Conservation (phyloP, 2,797 vertebrate genomes). For the Alauda arvensis region DNA sequence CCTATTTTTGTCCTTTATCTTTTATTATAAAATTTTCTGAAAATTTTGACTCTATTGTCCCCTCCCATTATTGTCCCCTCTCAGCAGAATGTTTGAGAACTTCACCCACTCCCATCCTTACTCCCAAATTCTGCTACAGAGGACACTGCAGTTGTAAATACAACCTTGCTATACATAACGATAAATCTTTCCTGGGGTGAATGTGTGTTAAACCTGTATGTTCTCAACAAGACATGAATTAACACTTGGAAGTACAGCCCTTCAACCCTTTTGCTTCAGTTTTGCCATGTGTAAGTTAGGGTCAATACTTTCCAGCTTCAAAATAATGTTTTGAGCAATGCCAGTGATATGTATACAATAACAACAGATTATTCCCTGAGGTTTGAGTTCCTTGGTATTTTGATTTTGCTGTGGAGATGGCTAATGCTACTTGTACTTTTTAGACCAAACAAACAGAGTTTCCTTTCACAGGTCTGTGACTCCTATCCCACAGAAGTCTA, state of each 20-base stretch:
- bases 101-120: neutral
- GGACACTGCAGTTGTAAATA: neutral
- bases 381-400: neutral
- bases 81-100: neutral
- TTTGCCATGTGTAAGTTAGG: neutral
- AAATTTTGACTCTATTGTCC: neutral
- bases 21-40: neutral
- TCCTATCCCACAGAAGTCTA: slow-evolving; percentile 90
- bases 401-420: neutral
- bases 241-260: neutral
- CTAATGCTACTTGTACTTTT: neutral
- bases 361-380: neutral
- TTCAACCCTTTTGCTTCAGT: neutral
- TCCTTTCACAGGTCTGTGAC: slow-evolving; percentile 85
- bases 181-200: neutral
- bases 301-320: neutral
- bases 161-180: neutral
- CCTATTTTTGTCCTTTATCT: neutral
- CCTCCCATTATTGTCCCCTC: neutral
- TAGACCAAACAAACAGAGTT: neutral
- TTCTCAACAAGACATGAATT: neutral
- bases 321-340: neutral
- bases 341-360: neutral
- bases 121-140: neutral
- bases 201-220: neutral